Evolutionary conservation across 1,140 invertebrate species (phyloP).

Genomic region (Araneus ventricosus): DNA sequence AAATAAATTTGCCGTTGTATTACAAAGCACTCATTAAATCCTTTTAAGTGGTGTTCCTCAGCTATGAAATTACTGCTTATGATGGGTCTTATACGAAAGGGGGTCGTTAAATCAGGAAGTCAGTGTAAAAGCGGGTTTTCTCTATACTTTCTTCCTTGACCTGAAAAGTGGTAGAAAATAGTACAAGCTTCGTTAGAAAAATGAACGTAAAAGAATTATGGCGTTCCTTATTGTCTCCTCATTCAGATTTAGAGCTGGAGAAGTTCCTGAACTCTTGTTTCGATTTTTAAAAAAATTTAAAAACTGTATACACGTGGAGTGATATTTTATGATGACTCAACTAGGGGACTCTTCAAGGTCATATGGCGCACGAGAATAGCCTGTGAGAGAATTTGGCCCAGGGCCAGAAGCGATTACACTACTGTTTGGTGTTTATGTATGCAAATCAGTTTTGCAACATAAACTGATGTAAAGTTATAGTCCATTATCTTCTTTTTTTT

Average conservation of each 20-base stretch:
- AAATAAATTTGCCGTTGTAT: too few relatives aligned
- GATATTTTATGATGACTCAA: not conserved
- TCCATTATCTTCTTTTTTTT: not conserved
- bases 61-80: too few relatives aligned
- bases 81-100: too few relatives aligned
- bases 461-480: not conserved
- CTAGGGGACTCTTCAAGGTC: slow-evolving; percentile 1
- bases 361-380: not conserved
- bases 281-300: not conserved
- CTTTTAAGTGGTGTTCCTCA: too few relatives aligned
- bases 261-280: not conserved
- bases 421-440: slow-evolving; percentile 3
- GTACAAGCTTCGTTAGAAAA: too few relatives aligned
- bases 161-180: too few relatives aligned
- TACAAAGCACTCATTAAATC: too few relatives aligned
- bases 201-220: too few relatives aligned
- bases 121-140: too few relatives aligned
- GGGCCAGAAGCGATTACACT: not conserved
- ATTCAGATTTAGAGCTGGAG: not conserved
- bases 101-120: too few relatives aligned
- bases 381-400: not conserved
- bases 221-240: not conserved
- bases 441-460: not conserved
- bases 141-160: too few relatives aligned
- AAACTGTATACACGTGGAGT: not conserved